Evolutionary conservation across 2,113 vertebrate species (phyloP).

Genomic region (Chaenogobius annularis): DNA sequence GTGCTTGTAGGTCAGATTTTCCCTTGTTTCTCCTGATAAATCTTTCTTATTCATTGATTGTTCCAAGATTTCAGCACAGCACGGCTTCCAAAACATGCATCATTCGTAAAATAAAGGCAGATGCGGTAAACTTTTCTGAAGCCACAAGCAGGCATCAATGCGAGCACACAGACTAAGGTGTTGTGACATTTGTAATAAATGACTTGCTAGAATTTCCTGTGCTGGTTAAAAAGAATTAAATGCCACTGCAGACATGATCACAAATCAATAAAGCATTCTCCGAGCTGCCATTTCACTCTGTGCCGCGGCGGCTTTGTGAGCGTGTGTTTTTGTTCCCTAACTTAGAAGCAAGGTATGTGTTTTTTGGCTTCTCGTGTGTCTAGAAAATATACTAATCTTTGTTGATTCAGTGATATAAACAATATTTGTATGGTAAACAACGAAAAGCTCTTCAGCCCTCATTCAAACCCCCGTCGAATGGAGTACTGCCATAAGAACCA

Average conservation of each 20-base stretch:
- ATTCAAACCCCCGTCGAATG: background rate
- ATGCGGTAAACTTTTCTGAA: background rate
- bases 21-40: too few species aligned
- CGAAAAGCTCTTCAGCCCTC: background rate
- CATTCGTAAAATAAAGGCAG: background rate
- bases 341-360: background rate
- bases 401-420: background rate
- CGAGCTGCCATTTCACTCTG: slow-evolving; percentile 25
- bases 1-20: too few species aligned
- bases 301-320: slow-evolving; percentile 7
- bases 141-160: background rate
- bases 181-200: slow-evolving; percentile 57
- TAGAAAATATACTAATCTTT: background rate
- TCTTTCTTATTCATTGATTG: too few species aligned
- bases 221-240: slow-evolving; percentile 56
- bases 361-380: background rate
- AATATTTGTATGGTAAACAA: background rate
- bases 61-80: background rate
- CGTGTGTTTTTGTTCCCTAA: background rate
- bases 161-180: slow-evolving; percentile 5
- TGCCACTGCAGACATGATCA: slow-evolving; percentile 60
- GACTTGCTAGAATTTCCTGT: slow-evolving; percentile 42
- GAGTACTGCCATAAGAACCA: too few species aligned
- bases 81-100: background rate
- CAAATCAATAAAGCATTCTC: slow-evolving; percentile 59